Evolutionary conservation across 2,113 vertebrate species (phyloP).

Genomic region (Deroptyus accipitrinus): DNA sequence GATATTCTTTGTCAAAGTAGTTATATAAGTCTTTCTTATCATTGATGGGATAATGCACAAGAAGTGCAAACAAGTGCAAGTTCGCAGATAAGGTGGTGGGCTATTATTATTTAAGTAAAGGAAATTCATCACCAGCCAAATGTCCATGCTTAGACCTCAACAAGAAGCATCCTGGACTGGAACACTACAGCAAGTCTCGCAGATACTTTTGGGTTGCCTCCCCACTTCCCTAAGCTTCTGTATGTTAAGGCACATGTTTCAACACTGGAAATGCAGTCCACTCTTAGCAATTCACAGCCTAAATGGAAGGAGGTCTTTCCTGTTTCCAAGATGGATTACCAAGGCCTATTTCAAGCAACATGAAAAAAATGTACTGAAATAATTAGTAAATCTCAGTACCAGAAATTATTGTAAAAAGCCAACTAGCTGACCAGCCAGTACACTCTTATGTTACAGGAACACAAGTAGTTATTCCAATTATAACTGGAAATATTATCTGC

Average conservation of each 20-base stretch:
- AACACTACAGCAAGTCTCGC: accelerated
- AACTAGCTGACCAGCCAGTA: background rate
- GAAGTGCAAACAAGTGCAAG: background rate
- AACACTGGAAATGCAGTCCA: background rate
- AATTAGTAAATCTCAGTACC: background rate
- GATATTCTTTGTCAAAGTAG: background rate
- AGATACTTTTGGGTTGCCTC: background rate
- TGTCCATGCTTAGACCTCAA: background rate
- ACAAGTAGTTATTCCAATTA: background rate
- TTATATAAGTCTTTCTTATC: background rate
- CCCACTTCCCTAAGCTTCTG: background rate
- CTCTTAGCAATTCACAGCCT: background rate
- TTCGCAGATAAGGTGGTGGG: background rate
- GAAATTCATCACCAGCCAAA: background rate
- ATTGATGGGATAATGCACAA: background rate
- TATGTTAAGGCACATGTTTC: background rate
- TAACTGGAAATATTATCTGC: background rate
- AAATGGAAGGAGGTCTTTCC: background rate
- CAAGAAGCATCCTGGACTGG: background rate
- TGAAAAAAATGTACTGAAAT: background rate
- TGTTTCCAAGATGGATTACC: background rate
- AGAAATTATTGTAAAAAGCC: background rate
- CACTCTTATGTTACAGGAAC: accelerated
- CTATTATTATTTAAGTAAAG: background rate
- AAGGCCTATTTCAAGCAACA: background rate